Evolutionary conservation across 2,888 invertebrate species (phyloP).

Genomic region (Agrilus cyanescens): DNA sequence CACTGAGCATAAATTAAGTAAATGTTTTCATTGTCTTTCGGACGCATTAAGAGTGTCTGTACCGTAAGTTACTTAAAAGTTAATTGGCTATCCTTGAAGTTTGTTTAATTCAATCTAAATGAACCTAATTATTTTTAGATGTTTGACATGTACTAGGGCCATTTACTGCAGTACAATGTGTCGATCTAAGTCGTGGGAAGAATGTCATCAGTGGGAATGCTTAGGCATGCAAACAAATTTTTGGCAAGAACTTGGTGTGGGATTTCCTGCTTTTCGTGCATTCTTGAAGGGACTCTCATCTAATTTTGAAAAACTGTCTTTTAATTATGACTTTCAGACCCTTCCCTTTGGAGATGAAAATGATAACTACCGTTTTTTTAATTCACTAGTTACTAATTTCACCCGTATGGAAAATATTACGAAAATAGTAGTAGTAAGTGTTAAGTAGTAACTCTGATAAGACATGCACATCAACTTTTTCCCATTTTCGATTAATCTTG

Average conservation of each 20-base stretch:
- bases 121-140: slow-evolving; percentile 41
- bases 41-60: slow-evolving; percentile 42
- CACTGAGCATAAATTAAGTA: slow-evolving; percentile 35
- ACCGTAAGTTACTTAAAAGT: slow-evolving; percentile 43
- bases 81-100: background rate
- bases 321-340: slow-evolving; percentile 32
- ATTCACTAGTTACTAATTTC: slow-evolving; percentile 61
- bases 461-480: no score
- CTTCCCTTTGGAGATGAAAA: slow-evolving; percentile 33
- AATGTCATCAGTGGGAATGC: slow-evolving; percentile 64
- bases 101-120: slow-evolving; percentile 7
- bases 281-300: slow-evolving; percentile 40
- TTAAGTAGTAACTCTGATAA: no score
- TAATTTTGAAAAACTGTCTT: slow-evolving; percentile 32
- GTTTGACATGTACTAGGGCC: slow-evolving; percentile 50
- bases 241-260: slow-evolving; percentile 62
- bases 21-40: slow-evolving; percentile 65
- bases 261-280: slow-evolving; percentile 63
- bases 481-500: no score
- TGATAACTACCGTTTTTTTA: slow-evolving; percentile 51
- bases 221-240: slow-evolving; percentile 47
- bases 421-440: slow-evolving; percentile 59
- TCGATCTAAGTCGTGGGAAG: slow-evolving; percentile 39
- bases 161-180: slow-evolving; percentile 60
- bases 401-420: slow-evolving; percentile 52